Base-by-base conservation (phyloP, 2,888 invertebrate genomes). In the Tholera decimalis region DNA sequence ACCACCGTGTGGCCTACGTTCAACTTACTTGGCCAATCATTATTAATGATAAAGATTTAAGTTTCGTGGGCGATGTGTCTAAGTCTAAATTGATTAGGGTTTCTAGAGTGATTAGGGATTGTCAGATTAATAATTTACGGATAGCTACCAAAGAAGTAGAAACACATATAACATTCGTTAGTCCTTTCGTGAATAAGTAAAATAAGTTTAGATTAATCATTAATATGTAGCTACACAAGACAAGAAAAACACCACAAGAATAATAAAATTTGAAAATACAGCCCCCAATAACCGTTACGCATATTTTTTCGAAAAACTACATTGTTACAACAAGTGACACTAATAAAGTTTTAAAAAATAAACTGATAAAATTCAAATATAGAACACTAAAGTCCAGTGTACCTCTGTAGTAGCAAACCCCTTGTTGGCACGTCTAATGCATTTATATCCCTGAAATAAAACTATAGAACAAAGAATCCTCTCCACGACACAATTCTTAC, bases 61-160 rank as follows among this genome's bases (percentile, higher is more conserved):
- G 58, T 49, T 22, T 58, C 26, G 22, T 41, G 24, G 39, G 39
- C 58, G 28, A 68, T 68, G 33, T 67, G 33, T 65, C 58, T 58
- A 41, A 24, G 58, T 65, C 68, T 58, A 41, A 41, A 65, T 26
- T 58, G 49, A 30, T 65, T 41, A 65, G 22, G 41, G 28, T 20
- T 58, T 58, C 26, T 28, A 22, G 7, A 13, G 26, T 57, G 39
- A 49, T 58, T 58, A 41, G 15, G 58, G 47, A 47, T 41, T 49
- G 47, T 49, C 15, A 13, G 47, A 28, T 9, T 18, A 49, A 41
- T 35, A 67, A 35, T 41, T 58, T 35, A 30, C 39, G 35, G 7
- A 49, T 35, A 58, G 35, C 33, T 57, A 8, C 33, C 26, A 22
- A 65, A 35, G 18, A 56, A 56, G n/a, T 24, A 26, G 2, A 26